Evolutionary conservation across 2,113 vertebrate species (phyloP).

Genomic region (Uria lomvia): DNA sequence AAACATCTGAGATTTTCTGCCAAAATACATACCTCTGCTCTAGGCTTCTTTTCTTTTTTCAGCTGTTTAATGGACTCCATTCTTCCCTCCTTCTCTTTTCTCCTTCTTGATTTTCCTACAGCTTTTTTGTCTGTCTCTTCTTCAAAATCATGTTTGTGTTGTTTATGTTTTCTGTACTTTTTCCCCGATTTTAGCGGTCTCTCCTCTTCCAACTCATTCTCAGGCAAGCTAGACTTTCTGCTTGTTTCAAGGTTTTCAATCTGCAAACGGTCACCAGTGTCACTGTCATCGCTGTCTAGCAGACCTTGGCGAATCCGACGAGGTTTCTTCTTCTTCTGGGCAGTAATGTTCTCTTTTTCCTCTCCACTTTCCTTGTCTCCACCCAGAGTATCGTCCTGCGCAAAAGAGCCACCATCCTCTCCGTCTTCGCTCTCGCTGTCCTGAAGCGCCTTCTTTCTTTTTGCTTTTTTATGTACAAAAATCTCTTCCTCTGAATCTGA

Average conservation of each 20-base stretch:
- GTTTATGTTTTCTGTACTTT: slow-evolving; percentile 18
- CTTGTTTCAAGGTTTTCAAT: not conserved
- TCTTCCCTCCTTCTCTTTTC: slow-evolving; percentile 64
- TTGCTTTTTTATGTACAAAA: slow-evolving; percentile 78
- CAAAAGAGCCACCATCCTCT: not conserved
- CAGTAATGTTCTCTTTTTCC: not conserved
- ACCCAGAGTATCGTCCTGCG: slow-evolving; percentile 1
- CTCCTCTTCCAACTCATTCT: not conserved
- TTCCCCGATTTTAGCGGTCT: not conserved
- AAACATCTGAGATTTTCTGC: not conserved
- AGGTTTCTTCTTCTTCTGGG: slow-evolving; percentile 42
- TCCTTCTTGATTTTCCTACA: slow-evolving; percentile 67
- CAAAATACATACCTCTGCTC: slow-evolving; percentile 55
- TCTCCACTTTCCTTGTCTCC: slow-evolving; percentile 21
- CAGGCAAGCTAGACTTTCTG: not conserved
- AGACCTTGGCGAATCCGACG: slow-evolving; percentile 29
- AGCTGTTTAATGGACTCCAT: slow-evolving; percentile 56
- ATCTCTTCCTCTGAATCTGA: slow-evolving; percentile 89
- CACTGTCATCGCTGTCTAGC: slow-evolving; percentile 71
- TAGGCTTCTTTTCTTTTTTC: slow-evolving; percentile 68
- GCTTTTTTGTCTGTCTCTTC: slow-evolving; percentile 38
- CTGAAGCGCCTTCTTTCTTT: slow-evolving; percentile 76
- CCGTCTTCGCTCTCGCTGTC: slow-evolving; percentile 87
- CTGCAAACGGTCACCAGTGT: not conserved
- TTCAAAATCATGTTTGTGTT: not conserved